Conservation (phyloP, 2,797 vertebrate species). For the Eidolon dupreanum region DNA sequence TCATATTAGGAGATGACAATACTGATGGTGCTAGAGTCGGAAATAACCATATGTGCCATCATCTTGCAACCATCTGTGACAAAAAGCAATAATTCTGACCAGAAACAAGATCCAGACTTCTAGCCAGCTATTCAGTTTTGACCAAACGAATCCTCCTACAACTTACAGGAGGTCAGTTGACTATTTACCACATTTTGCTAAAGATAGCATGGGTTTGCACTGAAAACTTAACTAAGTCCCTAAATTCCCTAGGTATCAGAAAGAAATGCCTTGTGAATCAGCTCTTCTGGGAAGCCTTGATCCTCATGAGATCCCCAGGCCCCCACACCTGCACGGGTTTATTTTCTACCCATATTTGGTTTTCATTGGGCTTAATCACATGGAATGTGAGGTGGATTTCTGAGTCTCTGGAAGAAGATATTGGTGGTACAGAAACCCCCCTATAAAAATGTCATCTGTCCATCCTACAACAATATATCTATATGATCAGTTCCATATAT, state of each 20-base stretch:
- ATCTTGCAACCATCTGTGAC: conserved; percentile 7
- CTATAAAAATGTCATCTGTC: background rate
- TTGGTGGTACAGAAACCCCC: background rate
- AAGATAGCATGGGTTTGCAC: too few relatives aligned
- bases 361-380: background rate
- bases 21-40: accelerated
- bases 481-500: background rate
- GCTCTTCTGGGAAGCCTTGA: background rate
- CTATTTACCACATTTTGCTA: background rate
- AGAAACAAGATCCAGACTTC: background rate
- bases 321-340: accelerated
- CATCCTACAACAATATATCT: background rate
- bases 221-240: background rate
- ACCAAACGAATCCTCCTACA: background rate
- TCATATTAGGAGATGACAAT: background rate
- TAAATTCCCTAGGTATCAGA: too few relatives aligned
- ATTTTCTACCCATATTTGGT: background rate
- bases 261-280: background rate
- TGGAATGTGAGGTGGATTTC: background rate
- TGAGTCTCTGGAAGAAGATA: background rate
- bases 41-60: background rate
- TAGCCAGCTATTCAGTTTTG: background rate
- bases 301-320: background rate
- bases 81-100: background rate
- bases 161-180: background rate